Evolutionary conservation across 2,797 vertebrate species (phyloP), one percentile per base, ranked within the genome.

Genomic region (Tadarida brasiliensis): DNA sequence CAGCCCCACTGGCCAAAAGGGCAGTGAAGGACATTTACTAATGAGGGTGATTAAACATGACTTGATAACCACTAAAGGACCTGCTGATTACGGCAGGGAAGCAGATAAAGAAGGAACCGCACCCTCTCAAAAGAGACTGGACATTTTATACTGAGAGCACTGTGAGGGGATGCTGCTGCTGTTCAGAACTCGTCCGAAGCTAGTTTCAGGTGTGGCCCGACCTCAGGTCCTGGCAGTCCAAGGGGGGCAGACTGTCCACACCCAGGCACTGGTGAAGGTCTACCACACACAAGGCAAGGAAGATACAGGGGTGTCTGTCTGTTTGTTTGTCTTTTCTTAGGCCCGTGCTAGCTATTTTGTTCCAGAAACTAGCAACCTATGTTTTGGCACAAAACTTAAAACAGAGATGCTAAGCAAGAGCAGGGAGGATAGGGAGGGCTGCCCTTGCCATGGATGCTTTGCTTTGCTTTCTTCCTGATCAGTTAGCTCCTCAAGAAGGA

Each of bases 41-140:
- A 97, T 80, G 76, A 88, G 68, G 84, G 68, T 83, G 90, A 97
- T 97, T 94, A 97, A 96, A 82, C 73, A 56, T 56, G 90, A 63
- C 96, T 94, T 71, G 95, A 94, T 94, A 96, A 82, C 83, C 80
- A 95, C 61, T 57, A 51, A 39, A 83, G 88, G 63, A 20, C 81
- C 39, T 39, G 63, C 56, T 59, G 73, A 71, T 82, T 67, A 81
- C 11, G 49, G 76, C 67, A 70, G 65, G 11, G 57, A 78, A 49
- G 56, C 35, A 93, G 93, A 96, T 95, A 96, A 96, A 93, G 95
- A 81, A 71, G 71, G n/a, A 90, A 84, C 14, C 24, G 92, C 30
- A 20, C 5, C 68, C 70, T 93, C 33, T 91, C 73, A 87, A 88
- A 77, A 92, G 49, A 91, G 70, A 80, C 5, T 49, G n/a, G 92